Base-by-base conservation (phyloP, 1,140 invertebrate genomes). In the Galendromus occidentalis region DNA sequence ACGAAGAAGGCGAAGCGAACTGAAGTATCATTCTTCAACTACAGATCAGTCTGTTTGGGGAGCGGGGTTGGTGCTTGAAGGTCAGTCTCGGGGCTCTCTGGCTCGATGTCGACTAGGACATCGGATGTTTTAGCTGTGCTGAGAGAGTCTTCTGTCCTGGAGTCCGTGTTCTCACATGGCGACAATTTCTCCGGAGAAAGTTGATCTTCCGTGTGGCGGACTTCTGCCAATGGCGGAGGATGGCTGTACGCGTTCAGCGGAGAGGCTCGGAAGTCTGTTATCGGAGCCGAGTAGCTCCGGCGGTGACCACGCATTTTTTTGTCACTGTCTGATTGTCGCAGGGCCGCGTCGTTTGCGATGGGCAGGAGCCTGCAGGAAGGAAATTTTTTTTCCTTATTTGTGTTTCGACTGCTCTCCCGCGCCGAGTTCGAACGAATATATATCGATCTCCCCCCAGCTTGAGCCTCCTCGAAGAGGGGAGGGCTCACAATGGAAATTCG, bases 221-320 rank as follows among this genome's bases (percentile, higher is more conserved):
- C 25, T 59, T 25, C 14, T 2, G 25, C 1, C 51, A 59, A 20
- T 4, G 25, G 51, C 51, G 25, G 14, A 14, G 51, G 51, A 59
- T 25, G 51, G 51, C 51, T 14, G 14, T 17, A 5, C 9, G 33
- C 2, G 33, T 25, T 25, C 9, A 25, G 22, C 14, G 25, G 51
- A 59, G 22, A 25, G 51, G 2, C 25, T 59, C 51, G 12, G 51
- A 18, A 59, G 5, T 25, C 51, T 22, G 51, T 59, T 14, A 59
- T 59, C 14, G 51, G 51, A 22, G 51, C 51, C 22, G 51, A 59
- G 33, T 59, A 59, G 20, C 51, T 59, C 33, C 51, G 51, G 25
- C 51, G 51, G 25, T 59, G 51, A 25, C 51, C 51, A 17, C 51
- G 51, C 14, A 4, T 59, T 22, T 29, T 59, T 17, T 22, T 47